phyloP scores from a whole-genome alignment of 2,888 invertebrate species.

The Eremobia ochroleuca region DNA sequence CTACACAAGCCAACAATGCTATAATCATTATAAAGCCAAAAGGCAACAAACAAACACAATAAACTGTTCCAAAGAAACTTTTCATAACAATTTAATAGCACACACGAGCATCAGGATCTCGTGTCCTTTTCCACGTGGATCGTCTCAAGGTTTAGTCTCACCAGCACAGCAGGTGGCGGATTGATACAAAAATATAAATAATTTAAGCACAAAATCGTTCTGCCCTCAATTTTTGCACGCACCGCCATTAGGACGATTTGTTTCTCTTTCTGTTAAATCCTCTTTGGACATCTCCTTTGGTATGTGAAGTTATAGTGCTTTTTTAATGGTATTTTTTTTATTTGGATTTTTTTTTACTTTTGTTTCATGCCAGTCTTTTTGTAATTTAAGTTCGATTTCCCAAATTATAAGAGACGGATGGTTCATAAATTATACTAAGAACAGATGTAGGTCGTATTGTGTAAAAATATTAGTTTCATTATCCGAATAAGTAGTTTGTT shows the following conservation, averaged over 20 bases:
- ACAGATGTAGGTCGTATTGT: background rate
- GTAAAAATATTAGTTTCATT: background rate
- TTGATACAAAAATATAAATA: conserved; percentile 56
- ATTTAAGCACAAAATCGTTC: conserved; percentile 40
- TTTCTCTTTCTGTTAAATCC: background rate
- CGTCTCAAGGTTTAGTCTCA: conserved; percentile 71
- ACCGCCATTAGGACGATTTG: conserved; percentile 32
- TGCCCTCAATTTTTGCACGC: conserved; percentile 66
- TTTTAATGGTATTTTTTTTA: background rate
- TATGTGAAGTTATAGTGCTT: background rate
- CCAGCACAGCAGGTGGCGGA: conserved; percentile 69
- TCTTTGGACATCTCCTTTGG: background rate
- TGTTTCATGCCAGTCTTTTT: background rate
- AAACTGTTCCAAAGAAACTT: background rate
- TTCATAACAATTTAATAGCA: conserved; percentile 40
- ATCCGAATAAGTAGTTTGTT: background rate
- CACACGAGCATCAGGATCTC: conserved; percentile 44
- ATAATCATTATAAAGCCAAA: background rate
- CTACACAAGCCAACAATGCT: no score
- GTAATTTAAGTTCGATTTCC: background rate
- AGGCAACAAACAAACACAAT: background rate
- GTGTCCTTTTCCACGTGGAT: conserved; percentile 65
- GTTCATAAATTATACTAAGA: background rate
- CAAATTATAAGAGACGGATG: background rate
- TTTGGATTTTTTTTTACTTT: conserved; percentile 22